Evolutionary conservation across 2,797 vertebrate species (phyloP).

Genomic region (Caiman crocodilus): DNA sequence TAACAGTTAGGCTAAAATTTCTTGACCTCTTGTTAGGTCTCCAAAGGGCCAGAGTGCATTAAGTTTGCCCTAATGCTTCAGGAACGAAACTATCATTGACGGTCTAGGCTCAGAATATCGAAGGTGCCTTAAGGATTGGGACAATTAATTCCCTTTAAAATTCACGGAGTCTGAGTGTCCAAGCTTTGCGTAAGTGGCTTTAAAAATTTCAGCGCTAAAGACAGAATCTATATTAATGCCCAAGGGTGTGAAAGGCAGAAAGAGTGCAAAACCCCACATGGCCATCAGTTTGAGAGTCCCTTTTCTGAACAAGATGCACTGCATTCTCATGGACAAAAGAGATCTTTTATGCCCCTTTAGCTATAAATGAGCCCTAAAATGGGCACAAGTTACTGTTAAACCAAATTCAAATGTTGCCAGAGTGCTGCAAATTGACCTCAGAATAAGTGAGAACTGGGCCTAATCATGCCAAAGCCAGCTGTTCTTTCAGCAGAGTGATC

Average conservation of each 20-base stretch:
- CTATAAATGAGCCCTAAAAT: not conserved
- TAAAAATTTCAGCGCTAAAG: not conserved
- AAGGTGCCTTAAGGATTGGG: not conserved
- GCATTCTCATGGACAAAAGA: not conserved
- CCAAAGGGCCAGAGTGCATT: not conserved
- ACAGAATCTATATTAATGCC: not conserved
- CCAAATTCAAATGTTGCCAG: slow-evolving; percentile 13
- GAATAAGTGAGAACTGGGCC: not conserved
- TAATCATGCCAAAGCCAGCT: slow-evolving; percentile 54
- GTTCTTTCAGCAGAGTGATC: slow-evolving; percentile 56
- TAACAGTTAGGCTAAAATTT: not conserved
- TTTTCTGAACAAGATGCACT: not conserved
- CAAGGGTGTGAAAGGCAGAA: not conserved
- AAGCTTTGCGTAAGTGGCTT: not conserved
- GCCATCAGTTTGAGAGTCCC: not conserved
- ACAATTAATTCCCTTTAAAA: not conserved
- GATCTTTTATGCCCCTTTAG: not conserved
- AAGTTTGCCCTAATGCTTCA: not conserved
- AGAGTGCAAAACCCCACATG: not conserved
- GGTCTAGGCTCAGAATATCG: not conserved
- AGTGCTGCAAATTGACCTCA: not conserved
- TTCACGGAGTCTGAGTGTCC: not conserved
- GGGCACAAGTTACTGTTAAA: not conserved
- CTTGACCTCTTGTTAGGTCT: not conserved
- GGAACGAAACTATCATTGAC: not conserved